Percentiles rank a stretch among this genome's conserved stretches.
Conservation (phyloP, 2,888 invertebrate species). For the Pristionchus fissidentatus region DNA sequence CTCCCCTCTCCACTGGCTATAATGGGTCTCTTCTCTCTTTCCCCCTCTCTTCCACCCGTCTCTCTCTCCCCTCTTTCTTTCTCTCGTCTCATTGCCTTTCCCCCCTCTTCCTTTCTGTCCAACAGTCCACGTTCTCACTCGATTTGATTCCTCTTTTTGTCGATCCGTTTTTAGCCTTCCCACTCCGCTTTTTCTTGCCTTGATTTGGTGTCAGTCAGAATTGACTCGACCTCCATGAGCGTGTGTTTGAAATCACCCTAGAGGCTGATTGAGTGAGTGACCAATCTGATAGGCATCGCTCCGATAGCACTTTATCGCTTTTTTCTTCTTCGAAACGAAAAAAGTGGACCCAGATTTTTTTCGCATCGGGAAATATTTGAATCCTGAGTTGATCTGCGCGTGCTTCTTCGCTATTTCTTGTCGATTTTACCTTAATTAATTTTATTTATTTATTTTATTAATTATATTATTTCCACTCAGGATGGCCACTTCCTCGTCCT, state of each 20-base stretch:
- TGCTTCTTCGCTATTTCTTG: too few species aligned
- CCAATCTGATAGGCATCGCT: neutral
- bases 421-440: too few species aligned
- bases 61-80: neutral
- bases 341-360: too few species aligned
- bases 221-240: conserved; percentile 1
- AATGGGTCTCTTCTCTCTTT: conserved; percentile 6
- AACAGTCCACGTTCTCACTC: neutral
- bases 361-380: too few species aligned
- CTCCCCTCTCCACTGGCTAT: conserved; percentile 5
- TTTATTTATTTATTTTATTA: too few species aligned
- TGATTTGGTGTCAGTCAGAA: neutral
- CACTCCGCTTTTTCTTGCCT: neutral
- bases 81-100: neutral
- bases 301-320: too few species aligned
- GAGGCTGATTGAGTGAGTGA: neutral
- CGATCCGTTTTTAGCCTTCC: neutral
- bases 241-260: neutral
- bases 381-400: too few species aligned
- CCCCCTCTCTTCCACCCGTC: neutral
- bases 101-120: conserved; percentile 6
- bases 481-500: neutral
- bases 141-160: neutral
- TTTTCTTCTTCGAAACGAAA: too few species aligned
- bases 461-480: too few species aligned